phyloP scores from a whole-genome alignment of 2,888 invertebrate genomes.

The Standfussiana lucernea region DNA sequence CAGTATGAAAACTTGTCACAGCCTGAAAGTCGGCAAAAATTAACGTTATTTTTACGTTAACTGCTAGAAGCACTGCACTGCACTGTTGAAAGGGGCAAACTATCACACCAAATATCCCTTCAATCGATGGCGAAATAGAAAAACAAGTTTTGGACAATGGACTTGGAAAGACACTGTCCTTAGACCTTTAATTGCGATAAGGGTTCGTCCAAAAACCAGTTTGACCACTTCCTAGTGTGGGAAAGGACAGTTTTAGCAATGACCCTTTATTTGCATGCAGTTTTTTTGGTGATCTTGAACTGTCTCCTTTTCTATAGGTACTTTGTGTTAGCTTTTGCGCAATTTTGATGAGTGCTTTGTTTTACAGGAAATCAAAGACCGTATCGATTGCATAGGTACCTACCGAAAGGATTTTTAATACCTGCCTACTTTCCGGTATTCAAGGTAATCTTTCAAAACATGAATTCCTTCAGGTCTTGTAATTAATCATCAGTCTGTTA shows the following conservation, averaged over 20 bases:
- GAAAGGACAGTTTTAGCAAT: constrained; percentile 82
- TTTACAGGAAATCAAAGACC: background rate
- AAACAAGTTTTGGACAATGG: constrained; percentile 88
- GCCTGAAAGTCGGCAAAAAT: background rate
- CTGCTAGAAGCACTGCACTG: too few relatives aligned
- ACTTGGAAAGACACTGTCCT: constrained; percentile 81
- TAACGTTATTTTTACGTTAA: background rate
- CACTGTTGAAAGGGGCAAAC: background rate
- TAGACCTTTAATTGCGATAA: constrained; percentile 71
- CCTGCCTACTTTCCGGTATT: constrained; percentile 4
- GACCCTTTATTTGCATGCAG: constrained; percentile 85
- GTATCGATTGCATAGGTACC: constrained; percentile 10
- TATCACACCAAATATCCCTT: background rate
- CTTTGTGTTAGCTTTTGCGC: background rate
- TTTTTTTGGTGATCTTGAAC: constrained; percentile 8
- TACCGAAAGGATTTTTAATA: background rate
- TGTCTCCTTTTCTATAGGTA: background rate
- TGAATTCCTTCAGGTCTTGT: constrained; percentile 13
- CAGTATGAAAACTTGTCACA: background rate
- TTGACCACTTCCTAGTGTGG: constrained; percentile 84
- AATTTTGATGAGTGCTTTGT: background rate
- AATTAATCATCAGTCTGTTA: background rate
- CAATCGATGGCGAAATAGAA: constrained; percentile 6
- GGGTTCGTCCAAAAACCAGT: constrained; percentile 86
- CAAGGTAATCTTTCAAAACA: constrained; percentile 43